These are phyloP conservation scores for Eubucco bourcierii DNA, from an alignment of 2,113 vertebrate species.

Conservation along the genomic window DNA sequence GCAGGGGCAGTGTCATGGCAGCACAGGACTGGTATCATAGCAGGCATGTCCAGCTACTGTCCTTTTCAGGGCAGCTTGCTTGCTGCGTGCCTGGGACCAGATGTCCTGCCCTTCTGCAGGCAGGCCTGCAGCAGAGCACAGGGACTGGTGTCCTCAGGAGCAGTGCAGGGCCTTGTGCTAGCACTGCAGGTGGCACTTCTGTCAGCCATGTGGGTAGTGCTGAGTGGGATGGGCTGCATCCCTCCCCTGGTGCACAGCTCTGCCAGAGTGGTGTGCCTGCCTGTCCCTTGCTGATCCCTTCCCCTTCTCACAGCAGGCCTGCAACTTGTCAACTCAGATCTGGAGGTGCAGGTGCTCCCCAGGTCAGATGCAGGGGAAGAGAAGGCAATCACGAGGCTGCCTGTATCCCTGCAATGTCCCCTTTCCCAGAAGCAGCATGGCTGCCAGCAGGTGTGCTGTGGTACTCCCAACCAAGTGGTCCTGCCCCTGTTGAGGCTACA, in stretches of 20 bases:
- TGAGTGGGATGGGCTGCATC: accelerated
- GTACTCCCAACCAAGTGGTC: not conserved
- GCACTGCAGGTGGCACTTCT: not conserved
- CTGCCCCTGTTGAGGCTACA: not conserved
- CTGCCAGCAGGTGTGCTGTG: not conserved
- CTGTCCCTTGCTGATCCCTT: not conserved
- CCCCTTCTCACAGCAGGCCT: not conserved
- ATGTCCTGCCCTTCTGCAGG: accelerated
- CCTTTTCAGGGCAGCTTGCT: accelerated
- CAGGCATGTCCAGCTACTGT: not conserved
- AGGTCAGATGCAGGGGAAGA: not conserved
- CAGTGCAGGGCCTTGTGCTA: not conserved
- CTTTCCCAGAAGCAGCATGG: not conserved
- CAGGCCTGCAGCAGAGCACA: accelerated
- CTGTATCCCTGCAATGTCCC: no score
- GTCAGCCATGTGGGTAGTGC: accelerated
- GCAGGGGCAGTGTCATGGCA: not conserved
- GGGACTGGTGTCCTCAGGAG: accelerated
- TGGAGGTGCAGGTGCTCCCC: accelerated
- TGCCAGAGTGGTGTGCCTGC: not conserved
- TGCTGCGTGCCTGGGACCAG: accelerated
- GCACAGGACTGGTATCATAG: not conserved
- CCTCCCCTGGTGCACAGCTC: accelerated
- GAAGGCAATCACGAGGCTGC: accelerated
- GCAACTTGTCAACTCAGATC: accelerated